These are phyloP conservation scores for Zaprionus nigranus DNA, from an alignment of 1,140 invertebrate species.

Conservation along the genomic window DNA sequence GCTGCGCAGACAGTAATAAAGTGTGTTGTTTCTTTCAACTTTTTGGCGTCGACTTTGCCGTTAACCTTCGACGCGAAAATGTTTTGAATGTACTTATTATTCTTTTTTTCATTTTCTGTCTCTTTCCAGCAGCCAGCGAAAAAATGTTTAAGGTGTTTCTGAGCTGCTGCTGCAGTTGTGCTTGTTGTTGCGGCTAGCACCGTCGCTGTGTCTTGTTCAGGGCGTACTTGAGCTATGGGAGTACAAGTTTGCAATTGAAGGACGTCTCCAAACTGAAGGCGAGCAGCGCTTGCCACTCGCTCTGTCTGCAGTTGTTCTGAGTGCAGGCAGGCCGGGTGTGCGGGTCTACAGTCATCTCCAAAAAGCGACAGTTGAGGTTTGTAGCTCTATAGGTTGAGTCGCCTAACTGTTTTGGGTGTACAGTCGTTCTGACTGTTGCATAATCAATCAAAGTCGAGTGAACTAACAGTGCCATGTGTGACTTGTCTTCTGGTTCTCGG, in stretches of 20 bases:
- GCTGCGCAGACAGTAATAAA: slow-evolving; percentile 55
- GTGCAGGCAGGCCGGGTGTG: not conserved
- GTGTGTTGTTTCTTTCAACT: slow-evolving; percentile 31
- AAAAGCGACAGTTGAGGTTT: not conserved
- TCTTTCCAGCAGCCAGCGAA: slow-evolving; percentile 12
- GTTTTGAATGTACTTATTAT: slow-evolving; percentile 55
- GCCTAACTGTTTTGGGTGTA: not conserved
- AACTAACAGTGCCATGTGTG: too few relatives aligned
- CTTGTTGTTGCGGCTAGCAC: slow-evolving; percentile 15
- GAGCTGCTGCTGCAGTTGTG: not conserved
- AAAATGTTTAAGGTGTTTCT: slow-evolving; percentile 49
- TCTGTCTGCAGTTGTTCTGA: not conserved
- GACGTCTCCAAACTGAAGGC: slow-evolving; percentile 64
- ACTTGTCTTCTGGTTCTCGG: not conserved
- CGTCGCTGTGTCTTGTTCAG: slow-evolving; percentile 48
- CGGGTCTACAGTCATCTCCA: not conserved
- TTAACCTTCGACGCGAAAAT: slow-evolving; percentile 72
- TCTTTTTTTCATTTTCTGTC: not conserved
- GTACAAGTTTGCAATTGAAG: slow-evolving; percentile 63
- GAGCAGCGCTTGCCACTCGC: slow-evolving; percentile 26
- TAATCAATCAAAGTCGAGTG: not conserved
- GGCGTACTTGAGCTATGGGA: slow-evolving; percentile 44
- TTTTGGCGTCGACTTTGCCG: slow-evolving; percentile 55
- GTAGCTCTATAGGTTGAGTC: not conserved
- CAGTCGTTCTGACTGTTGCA: not conserved